Base-by-base conservation (phyloP, 92 coral and sea anemone species). In the Umimayanthus chanpuru region DNA sequence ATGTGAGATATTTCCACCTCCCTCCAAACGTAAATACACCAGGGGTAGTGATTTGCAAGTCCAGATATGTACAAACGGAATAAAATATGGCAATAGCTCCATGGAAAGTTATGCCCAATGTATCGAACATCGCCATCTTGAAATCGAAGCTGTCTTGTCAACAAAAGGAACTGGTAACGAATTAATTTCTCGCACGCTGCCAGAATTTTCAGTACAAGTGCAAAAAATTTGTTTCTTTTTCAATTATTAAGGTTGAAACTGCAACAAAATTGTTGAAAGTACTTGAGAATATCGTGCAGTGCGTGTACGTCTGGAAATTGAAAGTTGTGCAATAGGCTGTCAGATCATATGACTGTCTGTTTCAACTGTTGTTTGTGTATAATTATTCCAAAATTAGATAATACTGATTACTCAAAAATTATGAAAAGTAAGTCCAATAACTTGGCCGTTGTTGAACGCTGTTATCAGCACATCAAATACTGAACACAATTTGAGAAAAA, bases 141-240 rank as follows among this genome's bases (percentile, higher is more conserved):
- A 71, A 71, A 28, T 11, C 40, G 39, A 71, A 71, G 40, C 40
- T 28, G 36, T 28, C 26, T 28, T 12, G 68, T 61, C 40, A 41
- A 9, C 39, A 58, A 30, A 70, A 71, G 76, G 76, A 71, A 71
- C 76, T 71, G 76, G 76, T 71, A 71, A 71, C 76, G 76, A 71
- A 71, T 71, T 25, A 32, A 32, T 2, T 32, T 2, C 2, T 66
- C 30, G 70, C 15, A 36, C 4, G 7, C 14, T 23, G 23, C 6
- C 6, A 26, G 11, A 3, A 15, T 2, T 70, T 70, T 70, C 39
- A 0, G 36, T 36, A 70, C 74, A 7, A 47, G 50, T 7, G 50
- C 50, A 47, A 11, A 41, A 2, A 41, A 41, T 41, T 41, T 1
- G 11, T 67, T 67, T 14, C 73, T 0, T 8, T n/a, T 18, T 21